phyloP scores from a whole-genome alignment of 2,797 vertebrate species.

The Pseudotriccus pelzelni region DNA sequence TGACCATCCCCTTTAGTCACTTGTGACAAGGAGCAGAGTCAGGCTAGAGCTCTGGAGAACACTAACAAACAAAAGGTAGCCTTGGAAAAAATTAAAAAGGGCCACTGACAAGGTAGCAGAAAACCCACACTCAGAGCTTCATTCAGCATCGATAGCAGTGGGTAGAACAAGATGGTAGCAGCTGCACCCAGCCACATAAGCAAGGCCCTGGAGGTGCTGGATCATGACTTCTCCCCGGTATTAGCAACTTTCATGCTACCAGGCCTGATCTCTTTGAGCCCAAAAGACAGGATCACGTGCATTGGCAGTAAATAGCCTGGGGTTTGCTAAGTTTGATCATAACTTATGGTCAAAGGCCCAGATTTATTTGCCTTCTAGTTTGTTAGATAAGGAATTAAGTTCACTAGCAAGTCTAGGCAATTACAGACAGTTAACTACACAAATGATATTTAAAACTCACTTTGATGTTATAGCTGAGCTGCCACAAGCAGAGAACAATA shows the following conservation, averaged over 20 bases:
- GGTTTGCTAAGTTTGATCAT: neutral
- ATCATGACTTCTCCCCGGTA: neutral
- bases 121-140: neutral
- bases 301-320: neutral
- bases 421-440: neutral
- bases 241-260: neutral
- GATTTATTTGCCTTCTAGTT: neutral
- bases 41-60: neutral
- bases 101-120: neutral
- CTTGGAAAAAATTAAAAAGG: neutral
- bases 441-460: neutral
- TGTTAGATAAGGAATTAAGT: neutral
- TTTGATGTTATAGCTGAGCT: neutral
- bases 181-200: accelerated
- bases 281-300: neutral
- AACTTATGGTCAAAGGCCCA: neutral
- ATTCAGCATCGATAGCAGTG: accelerated
- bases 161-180: accelerated
- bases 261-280: neutral
- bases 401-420: neutral
- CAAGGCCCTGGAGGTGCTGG: accelerated
- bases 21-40: neutral
- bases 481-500: neutral
- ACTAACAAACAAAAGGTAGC: neutral
- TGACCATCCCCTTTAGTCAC: neutral